Evolutionary conservation across 1,140 invertebrate genomes (phyloP).

Genomic region (Acyrthosiphon pisum): DNA sequence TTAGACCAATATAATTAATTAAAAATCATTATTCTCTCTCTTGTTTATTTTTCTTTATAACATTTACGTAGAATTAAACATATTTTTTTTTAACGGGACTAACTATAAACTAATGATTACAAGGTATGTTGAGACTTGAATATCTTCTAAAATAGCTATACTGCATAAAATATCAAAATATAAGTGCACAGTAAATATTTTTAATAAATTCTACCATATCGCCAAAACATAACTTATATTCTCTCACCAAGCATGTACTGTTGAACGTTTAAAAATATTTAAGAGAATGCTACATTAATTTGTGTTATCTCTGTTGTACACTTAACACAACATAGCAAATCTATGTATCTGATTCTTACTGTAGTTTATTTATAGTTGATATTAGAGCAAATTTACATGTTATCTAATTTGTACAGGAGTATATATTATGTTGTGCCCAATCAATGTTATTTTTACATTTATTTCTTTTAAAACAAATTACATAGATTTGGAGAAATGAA

Average conservation of each 20-base stretch:
- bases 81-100: background rate
- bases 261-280: background rate
- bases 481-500: background rate
- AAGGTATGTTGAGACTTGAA: background rate
- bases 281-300: too few relatives aligned
- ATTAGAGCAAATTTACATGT: background rate
- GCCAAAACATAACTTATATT: background rate
- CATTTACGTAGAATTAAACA: background rate
- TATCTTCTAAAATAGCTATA: background rate
- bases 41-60: background rate
- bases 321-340: background rate
- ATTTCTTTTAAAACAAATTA: background rate
- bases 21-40: background rate
- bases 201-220: background rate
- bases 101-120: background rate
- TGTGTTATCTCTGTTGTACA: too few relatives aligned
- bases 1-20: background rate
- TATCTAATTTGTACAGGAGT: background rate
- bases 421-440: background rate
- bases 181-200: background rate
- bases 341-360: background rate
- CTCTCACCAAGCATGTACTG: background rate
- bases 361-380: background rate
- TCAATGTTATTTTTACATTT: background rate
- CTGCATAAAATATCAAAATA: background rate